Conservation (phyloP, 2,113 vertebrate genomes). For the Thunnus thynnus region DNA sequence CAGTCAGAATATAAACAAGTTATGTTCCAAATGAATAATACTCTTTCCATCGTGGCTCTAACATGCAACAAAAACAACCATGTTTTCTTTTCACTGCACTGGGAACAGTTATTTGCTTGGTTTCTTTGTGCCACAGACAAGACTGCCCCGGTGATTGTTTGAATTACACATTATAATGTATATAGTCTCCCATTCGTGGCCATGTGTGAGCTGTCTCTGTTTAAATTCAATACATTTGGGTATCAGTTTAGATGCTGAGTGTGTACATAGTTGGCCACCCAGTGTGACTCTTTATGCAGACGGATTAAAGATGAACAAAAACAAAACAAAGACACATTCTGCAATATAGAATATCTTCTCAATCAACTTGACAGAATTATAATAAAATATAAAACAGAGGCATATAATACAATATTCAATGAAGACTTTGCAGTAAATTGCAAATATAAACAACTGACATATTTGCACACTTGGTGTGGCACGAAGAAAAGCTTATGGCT, state of each 20-base stretch:
- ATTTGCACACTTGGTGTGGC: slow-evolving; percentile 70
- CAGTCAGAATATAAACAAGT: slow-evolving; percentile 75
- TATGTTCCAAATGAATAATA: slow-evolving; percentile 62
- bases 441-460: slow-evolving; percentile 61
- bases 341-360: slow-evolving; percentile 78
- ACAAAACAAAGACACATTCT: slow-evolving; percentile 78
- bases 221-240: slow-evolving; percentile 76
- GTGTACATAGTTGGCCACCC: slow-evolving; percentile 78
- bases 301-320: slow-evolving; percentile 80
- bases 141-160: slow-evolving; percentile 68
- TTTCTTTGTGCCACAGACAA: slow-evolving; percentile 59
- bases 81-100: slow-evolving; percentile 70
- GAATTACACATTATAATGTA: slow-evolving; percentile 77
- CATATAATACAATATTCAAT: slow-evolving; percentile 59
- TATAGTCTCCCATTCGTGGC: slow-evolving; percentile 66
- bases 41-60: slow-evolving; percentile 50
- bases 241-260: slow-evolving; percentile 59
- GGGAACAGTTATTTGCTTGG: slow-evolving; percentile 67
- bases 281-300: slow-evolving; percentile 74
- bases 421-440: slow-evolving; percentile 62
- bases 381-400: slow-evolving; percentile 76
- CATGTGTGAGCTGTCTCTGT: slow-evolving; percentile 64
- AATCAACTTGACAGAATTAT: slow-evolving; percentile 72
- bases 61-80: slow-evolving; percentile 60
- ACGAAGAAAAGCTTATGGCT: slow-evolving; percentile 80